Base-by-base conservation (phyloP, 2,888 invertebrate genomes). In the Ectobius pallidus region DNA sequence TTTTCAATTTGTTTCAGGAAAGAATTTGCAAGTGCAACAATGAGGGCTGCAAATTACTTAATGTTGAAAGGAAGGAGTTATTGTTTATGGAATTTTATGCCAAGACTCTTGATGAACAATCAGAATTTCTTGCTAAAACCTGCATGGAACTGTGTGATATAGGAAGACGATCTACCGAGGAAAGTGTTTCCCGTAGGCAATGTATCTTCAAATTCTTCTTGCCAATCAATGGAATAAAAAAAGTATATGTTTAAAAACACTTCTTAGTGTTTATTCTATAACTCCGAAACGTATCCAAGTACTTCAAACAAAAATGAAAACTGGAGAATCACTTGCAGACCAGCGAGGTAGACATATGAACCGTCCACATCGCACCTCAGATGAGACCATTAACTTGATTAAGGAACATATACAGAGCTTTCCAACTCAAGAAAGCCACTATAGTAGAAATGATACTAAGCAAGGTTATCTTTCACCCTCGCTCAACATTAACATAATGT, bases 341-440 rank as follows among this genome's bases (percentile, higher is more conserved):
- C 25, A n/a, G 27, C 6, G 70, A 34, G 70, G 61, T 20, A 9
- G 20, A 30, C 39, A 62, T 34, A 20, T 34, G 7, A 70, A 70
- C 30, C 34, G 70, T 16, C 70, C 62, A 14, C 7, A 34, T 34
- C 34, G 20, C n/a, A 1, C 20, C 16, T 16, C 11, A 3, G 58
- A 58, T 61, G 1, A 34, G 2, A 20, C 61, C 30, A 70, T 11
- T 16, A 22, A 39, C 16, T 25, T 18, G 20, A 32, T 70, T 1
- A 30, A 18, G 7, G 55, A 32, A 9, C 61, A 70, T 34, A 70
- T 32, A 18, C 18, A 58, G 4, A 52, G 4, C 16, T 61, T 70
- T 30, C 70, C 61, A 22, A 61, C 32, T 3, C 71, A 62, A 30
- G 44, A 62, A 49, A 71, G 71, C 46, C 63, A 71, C 39, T 63